Evolutionary conservation across 1,140 invertebrate genomes (phyloP).

Genomic region (Leguminivora glycinivorella): DNA sequence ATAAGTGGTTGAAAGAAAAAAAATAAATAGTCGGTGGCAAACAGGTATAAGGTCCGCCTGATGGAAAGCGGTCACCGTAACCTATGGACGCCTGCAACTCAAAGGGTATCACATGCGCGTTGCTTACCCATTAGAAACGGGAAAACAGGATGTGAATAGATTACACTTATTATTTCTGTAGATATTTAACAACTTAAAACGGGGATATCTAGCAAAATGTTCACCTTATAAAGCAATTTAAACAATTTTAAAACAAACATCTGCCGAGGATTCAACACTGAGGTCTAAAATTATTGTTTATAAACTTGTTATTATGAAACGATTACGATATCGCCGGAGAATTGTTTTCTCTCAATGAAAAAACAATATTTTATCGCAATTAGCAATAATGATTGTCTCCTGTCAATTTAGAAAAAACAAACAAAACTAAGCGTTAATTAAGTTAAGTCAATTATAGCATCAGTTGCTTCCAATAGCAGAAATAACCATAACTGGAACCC

Average conservation of each 20-base stretch:
- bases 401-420: constrained; percentile 42
- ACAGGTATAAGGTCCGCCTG: no score
- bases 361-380: constrained; percentile 34
- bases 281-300: background rate
- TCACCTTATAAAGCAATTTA: no score
- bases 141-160: no score
- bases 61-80: no score
- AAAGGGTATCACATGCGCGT: no score
- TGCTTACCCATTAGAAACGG: no score
- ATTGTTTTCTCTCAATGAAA: background rate
- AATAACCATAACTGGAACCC: constrained; percentile 17
- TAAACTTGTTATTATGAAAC: background rate
- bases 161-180: no score
- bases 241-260: background rate
- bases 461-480: constrained; percentile 32
- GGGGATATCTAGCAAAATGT: no score
- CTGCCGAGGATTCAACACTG: background rate
- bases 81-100: no score
- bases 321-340: background rate
- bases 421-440: constrained; percentile 56
- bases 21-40: no score
- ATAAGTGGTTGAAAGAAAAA: no score
- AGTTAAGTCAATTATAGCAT: constrained; percentile 56
- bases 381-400: constrained; percentile 33
- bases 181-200: no score